Evolutionary conservation across 2,888 invertebrate species (phyloP).

Genomic region (Phaedon cochleariae): DNA sequence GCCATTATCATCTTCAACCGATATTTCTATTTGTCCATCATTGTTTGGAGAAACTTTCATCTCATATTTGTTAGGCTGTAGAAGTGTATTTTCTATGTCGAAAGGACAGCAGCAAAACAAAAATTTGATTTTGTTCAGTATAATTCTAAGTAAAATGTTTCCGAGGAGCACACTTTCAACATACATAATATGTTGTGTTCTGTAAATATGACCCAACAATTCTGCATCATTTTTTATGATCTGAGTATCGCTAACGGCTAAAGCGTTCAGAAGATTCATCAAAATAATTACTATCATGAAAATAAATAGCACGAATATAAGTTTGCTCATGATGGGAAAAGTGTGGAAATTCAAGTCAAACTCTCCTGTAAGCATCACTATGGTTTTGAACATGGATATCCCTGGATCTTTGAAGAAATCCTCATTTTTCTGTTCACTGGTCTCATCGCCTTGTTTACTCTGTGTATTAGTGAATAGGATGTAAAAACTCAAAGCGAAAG

Average conservation of each 20-base stretch:
- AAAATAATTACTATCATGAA: constrained; percentile 85
- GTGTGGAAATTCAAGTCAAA: constrained; percentile 80
- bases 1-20: constrained; percentile 16
- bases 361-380: constrained; percentile 88
- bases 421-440: constrained; percentile 64
- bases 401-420: constrained; percentile 77
- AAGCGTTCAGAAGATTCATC: constrained; percentile 83
- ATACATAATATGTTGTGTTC: constrained; percentile 76
- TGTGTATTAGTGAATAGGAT: constrained; percentile 68
- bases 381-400: constrained; percentile 80
- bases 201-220: constrained; percentile 77
- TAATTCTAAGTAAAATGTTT: constrained; percentile 60
- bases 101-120: constrained; percentile 65
- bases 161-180: constrained; percentile 77
- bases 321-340: constrained; percentile 74
- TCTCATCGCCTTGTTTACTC: constrained; percentile 51
- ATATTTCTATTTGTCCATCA: constrained; percentile 63
- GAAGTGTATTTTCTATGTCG: constrained; percentile 58
- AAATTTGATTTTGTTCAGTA: constrained; percentile 39
- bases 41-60: constrained; percentile 75
- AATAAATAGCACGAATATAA: constrained; percentile 82
- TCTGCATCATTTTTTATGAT: constrained; percentile 81
- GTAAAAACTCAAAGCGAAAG: constrained; percentile 84
- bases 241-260: constrained; percentile 87
- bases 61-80: constrained; percentile 68